Percentiles rank a stretch among this genome's conserved stretches.
Evolutionary conservation across 2,113 vertebrate genomes (phyloP).

Genomic region (Romanogobio albipinnatus): DNA sequence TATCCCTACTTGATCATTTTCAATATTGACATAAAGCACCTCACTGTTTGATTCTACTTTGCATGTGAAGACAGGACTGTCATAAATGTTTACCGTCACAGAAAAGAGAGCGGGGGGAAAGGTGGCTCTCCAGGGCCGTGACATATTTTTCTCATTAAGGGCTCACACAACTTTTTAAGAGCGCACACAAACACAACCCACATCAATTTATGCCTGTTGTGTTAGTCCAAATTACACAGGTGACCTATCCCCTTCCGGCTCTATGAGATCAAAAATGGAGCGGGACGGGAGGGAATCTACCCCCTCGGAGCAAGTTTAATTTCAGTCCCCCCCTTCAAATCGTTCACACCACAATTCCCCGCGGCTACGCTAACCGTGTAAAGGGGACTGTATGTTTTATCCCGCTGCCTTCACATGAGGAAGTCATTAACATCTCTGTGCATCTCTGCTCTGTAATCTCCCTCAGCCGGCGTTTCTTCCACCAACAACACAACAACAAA

Average conservation of each 20-base stretch:
- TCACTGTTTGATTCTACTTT: conserved; percentile 37
- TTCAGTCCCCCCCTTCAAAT: conserved; percentile 48
- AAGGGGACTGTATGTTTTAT: conserved; percentile 59
- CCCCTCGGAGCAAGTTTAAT: conserved; percentile 58
- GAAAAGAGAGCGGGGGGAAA: conserved; percentile 11
- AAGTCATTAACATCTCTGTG: conserved; percentile 58
- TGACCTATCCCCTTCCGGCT: conserved; percentile 57
- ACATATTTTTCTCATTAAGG: conserved; percentile 59
- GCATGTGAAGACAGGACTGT: conserved; percentile 33
- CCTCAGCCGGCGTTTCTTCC: conserved; percentile 32
- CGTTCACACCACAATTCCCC: conserved; percentile 41
- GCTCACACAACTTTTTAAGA: conserved; percentile 46
- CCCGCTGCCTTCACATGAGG: conserved; percentile 60
- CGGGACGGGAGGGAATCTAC: conserved; percentile 47
- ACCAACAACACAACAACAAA: conserved; percentile 23
- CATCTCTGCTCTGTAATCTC: conserved; percentile 41
- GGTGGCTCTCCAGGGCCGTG: conserved; percentile 17
- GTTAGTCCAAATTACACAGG: conserved; percentile 60
- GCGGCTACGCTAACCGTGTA: conserved; percentile 49
- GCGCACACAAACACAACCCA: conserved; percentile 33
- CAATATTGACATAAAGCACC: conserved; percentile 39
- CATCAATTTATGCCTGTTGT: conserved; percentile 59
- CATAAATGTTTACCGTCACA: conserved; percentile 20
- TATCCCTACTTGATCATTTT: conserved; percentile 34
- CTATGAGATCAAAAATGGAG: conserved; percentile 54